Evolutionary conservation across 2,113 vertebrate genomes (phyloP).

Genomic region (Proteles cristata): DNA sequence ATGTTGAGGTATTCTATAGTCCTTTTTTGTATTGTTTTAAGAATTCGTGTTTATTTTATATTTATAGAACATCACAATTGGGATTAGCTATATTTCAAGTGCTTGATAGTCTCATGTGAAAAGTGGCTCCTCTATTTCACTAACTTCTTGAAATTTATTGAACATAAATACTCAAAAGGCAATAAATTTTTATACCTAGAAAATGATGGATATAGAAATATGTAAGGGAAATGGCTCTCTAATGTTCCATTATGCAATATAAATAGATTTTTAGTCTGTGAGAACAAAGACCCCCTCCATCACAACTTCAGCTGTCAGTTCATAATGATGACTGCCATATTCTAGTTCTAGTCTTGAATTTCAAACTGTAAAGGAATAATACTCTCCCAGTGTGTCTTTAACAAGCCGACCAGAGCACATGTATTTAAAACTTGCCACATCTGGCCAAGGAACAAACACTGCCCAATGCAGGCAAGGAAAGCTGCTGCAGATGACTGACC

Average conservation of each 20-base stretch:
- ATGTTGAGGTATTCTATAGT: background rate
- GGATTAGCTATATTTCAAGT: background rate
- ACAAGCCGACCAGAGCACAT: background rate
- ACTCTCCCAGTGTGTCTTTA: background rate
- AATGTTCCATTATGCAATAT: constrained; percentile 76
- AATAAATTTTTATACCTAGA: constrained; percentile 49
- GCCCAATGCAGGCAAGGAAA: background rate
- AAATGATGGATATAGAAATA: constrained; percentile 70
- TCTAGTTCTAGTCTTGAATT: background rate
- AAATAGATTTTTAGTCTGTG: constrained; percentile 76
- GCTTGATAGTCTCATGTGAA: background rate
- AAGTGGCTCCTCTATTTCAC: background rate
- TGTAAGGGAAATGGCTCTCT: constrained; percentile 77
- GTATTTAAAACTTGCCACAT: background rate
- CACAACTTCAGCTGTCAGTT: constrained; percentile 70
- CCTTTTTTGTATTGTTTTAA: background rate
- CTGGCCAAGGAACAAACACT: background rate
- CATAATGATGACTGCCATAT: constrained; percentile 36
- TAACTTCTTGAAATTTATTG: constrained; percentile 4
- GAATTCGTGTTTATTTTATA: background rate
- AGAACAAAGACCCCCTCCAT: constrained; percentile 74
- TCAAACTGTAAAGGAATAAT: constrained; percentile 8
- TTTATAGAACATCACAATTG: background rate
- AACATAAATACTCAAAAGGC: background rate
- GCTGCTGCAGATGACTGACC: background rate